Conservation (phyloP, 2,797 vertebrate genomes). For the Anomalospiza imberbis region DNA sequence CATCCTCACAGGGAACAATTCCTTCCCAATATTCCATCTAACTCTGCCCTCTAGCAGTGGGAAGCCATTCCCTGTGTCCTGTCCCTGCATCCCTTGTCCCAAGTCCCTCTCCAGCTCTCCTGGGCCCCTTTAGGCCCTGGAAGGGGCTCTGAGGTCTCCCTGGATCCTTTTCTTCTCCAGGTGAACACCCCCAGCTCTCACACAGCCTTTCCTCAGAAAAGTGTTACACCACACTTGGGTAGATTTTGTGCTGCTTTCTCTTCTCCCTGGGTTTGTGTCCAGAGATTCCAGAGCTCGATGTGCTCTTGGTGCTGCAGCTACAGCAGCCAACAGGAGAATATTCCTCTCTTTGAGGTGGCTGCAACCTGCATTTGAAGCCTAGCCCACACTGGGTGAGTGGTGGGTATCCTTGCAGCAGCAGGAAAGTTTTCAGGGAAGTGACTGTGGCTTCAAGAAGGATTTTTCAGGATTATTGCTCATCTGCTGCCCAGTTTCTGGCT, state of each 20-base stretch:
- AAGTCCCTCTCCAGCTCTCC: neutral
- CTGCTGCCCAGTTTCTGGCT: neutral
- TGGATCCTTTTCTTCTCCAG: neutral
- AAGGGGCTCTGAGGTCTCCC: neutral
- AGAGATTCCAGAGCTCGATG: neutral
- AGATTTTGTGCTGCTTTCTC: neutral
- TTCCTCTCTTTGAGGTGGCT: neutral
- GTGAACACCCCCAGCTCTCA: neutral
- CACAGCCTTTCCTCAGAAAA: neutral
- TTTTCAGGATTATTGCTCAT: neutral
- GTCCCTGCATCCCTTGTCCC: neutral
- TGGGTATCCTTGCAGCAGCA: neutral
- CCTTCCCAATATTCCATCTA: rapidly evolving
- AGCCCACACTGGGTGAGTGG: rapidly evolving
- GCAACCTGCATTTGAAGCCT: neutral
- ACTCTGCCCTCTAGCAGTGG: rapidly evolving
- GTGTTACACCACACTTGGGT: too few species aligned
- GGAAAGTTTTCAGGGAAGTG: neutral
- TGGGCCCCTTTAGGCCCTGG: neutral
- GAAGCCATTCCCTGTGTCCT: neutral
- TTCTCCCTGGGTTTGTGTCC: neutral
- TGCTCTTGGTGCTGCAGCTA: neutral
- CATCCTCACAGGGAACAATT: rapidly evolving
- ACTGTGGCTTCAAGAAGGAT: neutral
- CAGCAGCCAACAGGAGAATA: neutral